Percentiles rank a stretch among this genome's conserved stretches.
Conservation (phyloP, 2,888 invertebrate species). For the Lamellibrachia satsuma region DNA sequence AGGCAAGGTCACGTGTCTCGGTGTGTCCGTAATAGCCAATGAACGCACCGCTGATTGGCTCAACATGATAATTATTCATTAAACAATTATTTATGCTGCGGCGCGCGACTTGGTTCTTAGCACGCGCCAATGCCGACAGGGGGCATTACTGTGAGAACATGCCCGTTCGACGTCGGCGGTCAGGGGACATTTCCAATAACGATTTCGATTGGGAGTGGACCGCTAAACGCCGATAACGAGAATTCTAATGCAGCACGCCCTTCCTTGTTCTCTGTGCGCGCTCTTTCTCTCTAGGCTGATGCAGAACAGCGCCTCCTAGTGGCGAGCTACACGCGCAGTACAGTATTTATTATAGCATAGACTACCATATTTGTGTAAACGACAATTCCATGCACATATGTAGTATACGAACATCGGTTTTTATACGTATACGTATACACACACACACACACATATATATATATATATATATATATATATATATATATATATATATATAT, state of each 20-base stretch:
- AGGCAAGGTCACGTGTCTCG: conserved; percentile 2
- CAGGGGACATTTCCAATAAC: neutral
- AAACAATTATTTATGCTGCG: conserved; percentile 17
- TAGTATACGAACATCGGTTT: too few species aligned
- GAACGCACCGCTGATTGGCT: conserved; percentile 4
- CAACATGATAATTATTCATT: conserved; percentile 17
- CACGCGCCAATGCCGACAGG: neutral
- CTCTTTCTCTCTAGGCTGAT: neutral
- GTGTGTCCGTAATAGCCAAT: neutral
- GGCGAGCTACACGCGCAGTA: too few species aligned
- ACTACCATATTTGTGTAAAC: too few species aligned
- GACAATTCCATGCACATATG: too few species aligned
- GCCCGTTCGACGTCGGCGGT: neutral
- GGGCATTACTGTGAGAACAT: neutral
- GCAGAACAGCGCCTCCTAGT: neutral
- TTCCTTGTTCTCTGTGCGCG: neutral
- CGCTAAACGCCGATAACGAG: neutral
- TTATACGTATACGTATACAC: too few species aligned
- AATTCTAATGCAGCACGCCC: neutral
- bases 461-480: too few species aligned
- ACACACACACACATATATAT: too few species aligned
- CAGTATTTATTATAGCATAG: too few species aligned
- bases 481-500: too few species aligned
- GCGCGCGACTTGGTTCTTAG: neutral
- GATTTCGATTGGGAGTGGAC: neutral